A percentile compares a stretch with the other conserved stretches of the same genome.
These are phyloP conservation scores for Hydroisotoma schaefferi DNA, from an alignment of 2,888 invertebrate species.

Conservation along the genomic window DNA sequence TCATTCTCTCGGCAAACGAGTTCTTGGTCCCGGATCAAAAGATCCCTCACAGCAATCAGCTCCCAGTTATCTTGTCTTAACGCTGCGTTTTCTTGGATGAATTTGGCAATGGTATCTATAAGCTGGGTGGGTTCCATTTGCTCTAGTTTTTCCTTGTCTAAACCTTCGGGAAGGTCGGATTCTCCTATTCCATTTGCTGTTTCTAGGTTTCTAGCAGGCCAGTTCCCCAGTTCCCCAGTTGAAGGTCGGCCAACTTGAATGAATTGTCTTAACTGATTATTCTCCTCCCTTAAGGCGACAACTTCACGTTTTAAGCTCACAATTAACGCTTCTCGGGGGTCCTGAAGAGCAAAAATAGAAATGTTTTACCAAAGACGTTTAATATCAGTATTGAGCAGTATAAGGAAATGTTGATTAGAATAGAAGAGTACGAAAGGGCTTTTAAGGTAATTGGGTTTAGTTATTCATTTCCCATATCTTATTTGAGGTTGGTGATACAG, in stretches of 20 bases:
- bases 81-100: slow-evolving; percentile 56
- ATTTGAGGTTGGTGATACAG: no score
- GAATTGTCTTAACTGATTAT: slow-evolving; percentile 73
- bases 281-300: slow-evolving; percentile 77
- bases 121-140: slow-evolving; percentile 74
- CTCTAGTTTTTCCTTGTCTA: slow-evolving; percentile 69
- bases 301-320: slow-evolving; percentile 84
- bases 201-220: slow-evolving; percentile 19
- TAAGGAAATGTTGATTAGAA: no score
- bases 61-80: slow-evolving; percentile 80
- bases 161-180: slow-evolving; percentile 21
- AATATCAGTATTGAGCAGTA: no score
- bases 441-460: no score
- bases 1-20: slow-evolving; percentile 87
- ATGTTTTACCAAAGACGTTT: no score
- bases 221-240: slow-evolving; percentile 32
- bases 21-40: slow-evolving; percentile 82
- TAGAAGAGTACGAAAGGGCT: no score
- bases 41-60: slow-evolving; percentile 72
- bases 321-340: slow-evolving; percentile 87
- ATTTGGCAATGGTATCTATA: slow-evolving; percentile 81
- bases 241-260: slow-evolving; percentile 47
- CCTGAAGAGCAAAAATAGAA: slow-evolving; percentile 56
- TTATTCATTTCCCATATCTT: no score
- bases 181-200: slow-evolving; percentile 21